These are phyloP conservation scores for Oncorhynchus gorbuscha DNA, from an alignment of 2,113 vertebrate genomes.

Conservation along the genomic window DNA sequence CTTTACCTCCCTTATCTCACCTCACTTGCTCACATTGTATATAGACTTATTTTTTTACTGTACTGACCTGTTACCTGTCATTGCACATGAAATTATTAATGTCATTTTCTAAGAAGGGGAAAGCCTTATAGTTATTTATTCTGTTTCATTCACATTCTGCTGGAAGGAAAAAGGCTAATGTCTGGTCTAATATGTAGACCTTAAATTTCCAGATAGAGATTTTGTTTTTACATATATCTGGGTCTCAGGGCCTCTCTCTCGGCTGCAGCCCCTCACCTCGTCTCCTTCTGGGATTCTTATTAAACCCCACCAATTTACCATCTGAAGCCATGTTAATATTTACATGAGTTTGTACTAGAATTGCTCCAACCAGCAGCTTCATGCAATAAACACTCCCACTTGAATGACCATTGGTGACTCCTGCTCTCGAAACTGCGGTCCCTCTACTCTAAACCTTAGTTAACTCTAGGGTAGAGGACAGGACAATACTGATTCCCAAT, in stretches of 20 bases:
- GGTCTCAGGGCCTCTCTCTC: constrained; percentile 89
- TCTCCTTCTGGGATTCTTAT: constrained; percentile 90
- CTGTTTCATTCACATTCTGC: constrained; percentile 92
- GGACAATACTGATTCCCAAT: constrained; percentile 94
- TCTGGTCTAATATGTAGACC: constrained; percentile 98
- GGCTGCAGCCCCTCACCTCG: constrained; percentile 72
- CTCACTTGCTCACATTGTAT: too few species aligned
- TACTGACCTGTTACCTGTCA: constrained; percentile 90
- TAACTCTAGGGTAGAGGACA: constrained; percentile 78
- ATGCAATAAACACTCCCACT: constrained; percentile 94
- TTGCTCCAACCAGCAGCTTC: constrained; percentile 93
- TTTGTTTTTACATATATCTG: constrained; percentile 97
- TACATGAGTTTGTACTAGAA: constrained; percentile 92
- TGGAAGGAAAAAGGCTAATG: constrained; percentile 85
- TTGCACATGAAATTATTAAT: constrained; percentile 99
- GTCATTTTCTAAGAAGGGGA: constrained; percentile 94
- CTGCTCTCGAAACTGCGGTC: constrained; percentile 79
- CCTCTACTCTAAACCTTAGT: constrained; percentile 85
- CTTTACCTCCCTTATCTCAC: too few species aligned
- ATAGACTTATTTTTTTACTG: too few species aligned
- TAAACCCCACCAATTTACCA: constrained; percentile 99
- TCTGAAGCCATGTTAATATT: constrained; percentile 90
- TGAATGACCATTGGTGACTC: constrained; percentile 97
- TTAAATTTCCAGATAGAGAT: constrained; percentile 97
- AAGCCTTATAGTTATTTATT: constrained; percentile 99